These are phyloP conservation scores for Euthynnus affinis DNA, from an alignment of 2,797 vertebrate genomes.

Conservation along the genomic window DNA sequence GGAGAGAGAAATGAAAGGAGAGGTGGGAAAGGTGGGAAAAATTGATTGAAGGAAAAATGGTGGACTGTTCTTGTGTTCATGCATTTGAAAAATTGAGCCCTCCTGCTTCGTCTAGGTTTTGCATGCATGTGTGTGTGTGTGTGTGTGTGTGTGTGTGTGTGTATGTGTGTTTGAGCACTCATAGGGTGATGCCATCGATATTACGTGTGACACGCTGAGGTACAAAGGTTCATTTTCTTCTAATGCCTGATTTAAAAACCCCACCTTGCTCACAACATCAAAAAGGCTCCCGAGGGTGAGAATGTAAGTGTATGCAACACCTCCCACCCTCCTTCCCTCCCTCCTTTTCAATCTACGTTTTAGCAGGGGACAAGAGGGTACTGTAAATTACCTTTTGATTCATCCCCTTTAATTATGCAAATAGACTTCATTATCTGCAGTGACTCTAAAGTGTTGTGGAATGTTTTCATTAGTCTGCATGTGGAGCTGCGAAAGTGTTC, in stretches of 20 bases:
- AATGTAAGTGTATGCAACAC: slow-evolving; percentile 61
- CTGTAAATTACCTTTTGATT: slow-evolving; percentile 84
- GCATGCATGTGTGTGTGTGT: neutral
- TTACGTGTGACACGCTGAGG: slow-evolving; percentile 47
- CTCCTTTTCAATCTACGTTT: slow-evolving; percentile 48
- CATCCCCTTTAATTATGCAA: slow-evolving; percentile 84
- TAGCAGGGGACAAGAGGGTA: slow-evolving; percentile 70
- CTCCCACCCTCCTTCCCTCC: slow-evolving; percentile 22
- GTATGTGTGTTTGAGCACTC: slow-evolving; percentile 7
- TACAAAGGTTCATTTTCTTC: slow-evolving; percentile 69
- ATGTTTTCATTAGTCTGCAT: slow-evolving; percentile 75
- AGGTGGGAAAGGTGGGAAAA: slow-evolving; percentile 58
- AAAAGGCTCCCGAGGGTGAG: slow-evolving; percentile 59
- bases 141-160: slow-evolving; percentile 10
- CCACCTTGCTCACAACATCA: slow-evolving; percentile 57
- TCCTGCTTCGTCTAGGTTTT: neutral
- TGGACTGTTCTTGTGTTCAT: slow-evolving; percentile 54
- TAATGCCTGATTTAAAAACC: slow-evolving; percentile 68
- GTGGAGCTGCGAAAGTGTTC: slow-evolving; percentile 57
- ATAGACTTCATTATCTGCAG: slow-evolving; percentile 78
- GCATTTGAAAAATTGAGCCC: slow-evolving; percentile 42
- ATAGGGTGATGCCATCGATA: slow-evolving; percentile 45
- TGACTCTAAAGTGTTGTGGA: slow-evolving; percentile 73
- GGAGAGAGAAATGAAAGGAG: slow-evolving; percentile 66
- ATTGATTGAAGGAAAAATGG: slow-evolving; percentile 62